Conservation (phyloP, 2,888 invertebrate genomes). For the Protophormia terraenovae region DNA sequence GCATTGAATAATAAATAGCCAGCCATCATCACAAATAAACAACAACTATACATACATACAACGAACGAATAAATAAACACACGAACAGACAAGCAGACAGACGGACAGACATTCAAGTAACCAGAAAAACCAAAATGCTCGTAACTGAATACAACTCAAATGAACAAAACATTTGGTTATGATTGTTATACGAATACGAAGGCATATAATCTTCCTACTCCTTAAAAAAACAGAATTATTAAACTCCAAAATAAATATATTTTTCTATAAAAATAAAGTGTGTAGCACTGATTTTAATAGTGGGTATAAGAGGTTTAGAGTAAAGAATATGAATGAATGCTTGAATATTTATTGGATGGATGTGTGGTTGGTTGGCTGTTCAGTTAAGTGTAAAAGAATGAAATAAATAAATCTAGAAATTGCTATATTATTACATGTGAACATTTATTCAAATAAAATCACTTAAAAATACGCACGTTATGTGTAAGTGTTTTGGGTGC, state of each 20-base stretch:
- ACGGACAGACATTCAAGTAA: neutral
- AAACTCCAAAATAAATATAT: neutral
- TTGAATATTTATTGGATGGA: neutral
- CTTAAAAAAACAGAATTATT: neutral
- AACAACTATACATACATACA: neutral
- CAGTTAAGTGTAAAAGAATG: neutral
- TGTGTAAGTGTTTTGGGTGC: neutral
- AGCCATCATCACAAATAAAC: conserved; percentile 43
- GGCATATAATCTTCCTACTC: neutral
- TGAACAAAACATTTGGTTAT: conserved; percentile 34
- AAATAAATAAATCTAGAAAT: neutral
- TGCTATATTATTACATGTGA: neutral
- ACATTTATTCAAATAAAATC: neutral
- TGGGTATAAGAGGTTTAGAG: neutral
- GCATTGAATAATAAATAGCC: conserved; percentile 65
- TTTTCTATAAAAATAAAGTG: conserved; percentile 9
- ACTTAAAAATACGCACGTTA: neutral
- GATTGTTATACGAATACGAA: conserved; percentile 1
- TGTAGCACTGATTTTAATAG: conserved; percentile 22
- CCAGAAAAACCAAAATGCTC: conserved; percentile 47
- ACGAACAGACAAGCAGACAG: neutral
- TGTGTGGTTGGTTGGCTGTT: neutral
- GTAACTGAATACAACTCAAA: conserved; percentile 26
- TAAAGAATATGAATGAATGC: neutral
- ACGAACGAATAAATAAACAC: neutral